Base-by-base conservation (phyloP, 2,113 vertebrate genomes). In the Pomatorhinus ruficollis region DNA sequence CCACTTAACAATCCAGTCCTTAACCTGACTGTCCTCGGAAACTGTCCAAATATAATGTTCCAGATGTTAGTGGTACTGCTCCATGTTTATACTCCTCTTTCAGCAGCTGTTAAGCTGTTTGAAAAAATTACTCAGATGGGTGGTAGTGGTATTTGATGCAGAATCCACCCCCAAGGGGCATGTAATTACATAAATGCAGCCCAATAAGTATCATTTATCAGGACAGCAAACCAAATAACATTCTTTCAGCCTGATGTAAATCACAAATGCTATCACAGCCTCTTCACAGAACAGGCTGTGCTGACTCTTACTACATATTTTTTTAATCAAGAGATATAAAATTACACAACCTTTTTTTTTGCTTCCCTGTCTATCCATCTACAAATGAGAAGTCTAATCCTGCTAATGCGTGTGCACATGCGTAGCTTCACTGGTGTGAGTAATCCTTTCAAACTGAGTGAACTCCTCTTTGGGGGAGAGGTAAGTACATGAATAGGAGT, bases 121-220 rank as follows among this genome's bases (percentile, higher is more conserved):
- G 96, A 84, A 97, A 96, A 96, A 96, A 94, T 98, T 96, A 98
- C 93, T 98, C 98, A 98, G 87, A 83, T 88, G 98, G 98, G 98
- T 97, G 98, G 98, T 98, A 94, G 97, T 97, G 69, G 60, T 95
- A 96, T 97, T 96, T 95, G 86, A 82, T 92, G 82, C 91, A 91
- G 93, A 92, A 87, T 94, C 74, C 94, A 84, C 45, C 84, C 97
- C 84, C 90, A 90, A 27, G 74, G 69, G 93, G 60, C 57, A 87
- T 85, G 59, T 70, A 95, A 96, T 97, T 97, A 92, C 78, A 85
- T 88, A 95, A 97, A 89, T 81, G 33, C 53, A 87, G 64, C 53
- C 69, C 72, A 97, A 4, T 69, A 96, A 91, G 69, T 93, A 80
- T 94, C 25, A 93, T 96, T 93, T 97, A 87, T 93, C 87, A 71